Evolutionary conservation across 2,888 invertebrate genomes (phyloP), one percentile per base, ranked within the genome.

Genomic region (Baronia brevicornis): DNA sequence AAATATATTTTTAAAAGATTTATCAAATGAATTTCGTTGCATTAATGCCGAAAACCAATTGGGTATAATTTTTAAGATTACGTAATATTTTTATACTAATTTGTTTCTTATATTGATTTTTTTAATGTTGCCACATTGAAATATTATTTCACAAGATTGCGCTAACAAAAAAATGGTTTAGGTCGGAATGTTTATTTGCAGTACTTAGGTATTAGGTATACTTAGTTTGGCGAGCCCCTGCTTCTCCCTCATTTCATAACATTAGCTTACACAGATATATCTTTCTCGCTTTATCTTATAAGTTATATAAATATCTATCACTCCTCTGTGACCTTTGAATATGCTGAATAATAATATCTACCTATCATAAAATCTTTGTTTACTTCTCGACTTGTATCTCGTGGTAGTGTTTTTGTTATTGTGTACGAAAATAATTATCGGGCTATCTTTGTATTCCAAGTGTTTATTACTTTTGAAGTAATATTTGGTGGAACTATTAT

Each of bases 351-450:
- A 71, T 74, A 75, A 70, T 75, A 75, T 44, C n/a, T n/a, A 47
- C 33, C 22, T 50, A 51, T 40, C 47, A 53, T 70, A 65, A 64
- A 68, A 75, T 78, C 80, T 80, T 82, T 84, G 82, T 82, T 82
- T 84, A 82, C 82, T 77, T 75, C 63, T 53, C 66, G 59, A 60
- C 54, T 58, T 58, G 57, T 59, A 43, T 53, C 61, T 57, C 62
- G 56, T 58, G 65, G 60, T 55, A 74, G 73, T 82, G 82, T 80
- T 82, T 75, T 80, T 84, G 80, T 80, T 78, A 70, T 78, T 79
- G 77, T 79, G 62, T 47, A 54, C 51, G 50, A 60, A 57, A 60
- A 63, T 62, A 61, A n/a, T 59, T 54, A 57, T 60, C 54, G 51
- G 34, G 35, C 36, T 26, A 25, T 30, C 24, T 28, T 33, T 27